phyloP scores from a whole-genome alignment of 2,113 vertebrate genomes.

The Vidua chalybeata region DNA sequence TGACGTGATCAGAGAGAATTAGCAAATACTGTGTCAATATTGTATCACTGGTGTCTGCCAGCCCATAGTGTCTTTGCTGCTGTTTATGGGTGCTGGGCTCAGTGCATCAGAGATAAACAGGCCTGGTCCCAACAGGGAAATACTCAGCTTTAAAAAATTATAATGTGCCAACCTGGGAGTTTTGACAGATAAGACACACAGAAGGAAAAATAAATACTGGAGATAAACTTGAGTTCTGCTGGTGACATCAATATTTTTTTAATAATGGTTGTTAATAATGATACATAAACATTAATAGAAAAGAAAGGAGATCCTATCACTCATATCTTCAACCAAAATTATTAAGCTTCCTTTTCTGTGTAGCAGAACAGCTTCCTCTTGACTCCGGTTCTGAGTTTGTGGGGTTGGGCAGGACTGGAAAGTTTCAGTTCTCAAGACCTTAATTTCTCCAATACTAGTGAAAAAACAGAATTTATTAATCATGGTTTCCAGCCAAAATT shows the following conservation, averaged over 20 bases:
- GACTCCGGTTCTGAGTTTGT: not conserved
- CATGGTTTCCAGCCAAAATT: not conserved
- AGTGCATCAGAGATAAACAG: not conserved
- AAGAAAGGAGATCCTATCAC: not conserved
- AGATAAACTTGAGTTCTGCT: not conserved
- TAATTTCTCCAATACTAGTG: not conserved
- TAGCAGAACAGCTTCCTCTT: not conserved
- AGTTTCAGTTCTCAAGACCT: not conserved
- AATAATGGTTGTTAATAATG: not conserved
- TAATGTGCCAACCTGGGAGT: not conserved
- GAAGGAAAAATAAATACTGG: not conserved
- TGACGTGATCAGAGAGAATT: not conserved
- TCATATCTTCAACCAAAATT: not conserved
- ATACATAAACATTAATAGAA: not conserved
- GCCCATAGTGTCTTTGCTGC: not conserved
- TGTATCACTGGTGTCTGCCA: not conserved
- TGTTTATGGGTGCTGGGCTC: not conserved
- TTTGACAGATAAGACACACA: not conserved
- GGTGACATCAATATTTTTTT: not conserved
- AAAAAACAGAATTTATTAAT: not conserved
- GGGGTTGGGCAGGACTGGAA: not conserved
- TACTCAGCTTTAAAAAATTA: not conserved
- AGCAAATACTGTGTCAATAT: not conserved
- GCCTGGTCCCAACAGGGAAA: not conserved
- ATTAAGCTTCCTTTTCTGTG: not conserved